Percentiles rank a stretch among this genome's conserved stretches.
These are phyloP conservation scores for Cordylochernes scorpioides DNA, from an alignment of 2,888 invertebrate species.

Conservation along the genomic window DNA sequence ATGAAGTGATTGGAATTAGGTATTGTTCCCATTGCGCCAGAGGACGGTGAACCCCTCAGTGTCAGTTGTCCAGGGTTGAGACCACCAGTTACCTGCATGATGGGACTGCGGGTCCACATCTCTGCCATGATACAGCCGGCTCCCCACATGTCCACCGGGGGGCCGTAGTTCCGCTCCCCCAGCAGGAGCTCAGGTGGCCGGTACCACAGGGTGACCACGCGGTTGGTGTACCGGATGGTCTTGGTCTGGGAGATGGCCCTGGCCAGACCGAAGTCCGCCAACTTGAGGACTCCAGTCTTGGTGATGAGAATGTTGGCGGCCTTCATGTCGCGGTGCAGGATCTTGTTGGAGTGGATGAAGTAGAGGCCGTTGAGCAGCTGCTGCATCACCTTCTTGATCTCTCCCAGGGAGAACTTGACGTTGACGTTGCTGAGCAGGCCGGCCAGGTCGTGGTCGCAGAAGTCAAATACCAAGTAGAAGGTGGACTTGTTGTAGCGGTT, in stretches of 20 bases:
- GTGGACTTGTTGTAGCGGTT: slow-evolving; percentile 54
- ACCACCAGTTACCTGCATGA: slow-evolving; percentile 12
- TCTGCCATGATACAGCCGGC: slow-evolving; percentile 99
- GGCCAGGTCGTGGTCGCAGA: slow-evolving; percentile 92
- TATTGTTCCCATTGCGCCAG: too few species aligned
- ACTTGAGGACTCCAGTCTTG: slow-evolving; percentile 67
- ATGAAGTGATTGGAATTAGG: too few species aligned
- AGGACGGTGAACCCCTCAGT: too few species aligned
- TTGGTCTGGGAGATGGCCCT: slow-evolving; percentile 69
- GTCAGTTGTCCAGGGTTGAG: too few species aligned
- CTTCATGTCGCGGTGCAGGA: slow-evolving; percentile 62
- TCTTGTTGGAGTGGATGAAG: slow-evolving; percentile 83
- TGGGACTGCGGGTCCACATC: slow-evolving; percentile 60
- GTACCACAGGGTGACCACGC: slow-evolving; percentile 34
- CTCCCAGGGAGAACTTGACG: slow-evolving; percentile 74
- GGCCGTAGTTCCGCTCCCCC: slow-evolving; percentile 73
- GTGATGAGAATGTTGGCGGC: slow-evolving; percentile 94
- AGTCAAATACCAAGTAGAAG: slow-evolving; percentile 88
- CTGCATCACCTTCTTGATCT: slow-evolving; percentile 71
- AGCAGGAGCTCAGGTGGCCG: slow-evolving; percentile 57
- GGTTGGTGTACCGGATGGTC: slow-evolving; percentile 75
- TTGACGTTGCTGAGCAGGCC: slow-evolving; percentile 78
- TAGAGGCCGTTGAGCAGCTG: slow-evolving; percentile 64
- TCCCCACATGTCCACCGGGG: slow-evolving; percentile 69
- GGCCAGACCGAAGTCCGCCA: slow-evolving; percentile 93